These are phyloP conservation scores for Climacteris rufus DNA, from an alignment of 2,113 vertebrate species.

Conservation along the genomic window DNA sequence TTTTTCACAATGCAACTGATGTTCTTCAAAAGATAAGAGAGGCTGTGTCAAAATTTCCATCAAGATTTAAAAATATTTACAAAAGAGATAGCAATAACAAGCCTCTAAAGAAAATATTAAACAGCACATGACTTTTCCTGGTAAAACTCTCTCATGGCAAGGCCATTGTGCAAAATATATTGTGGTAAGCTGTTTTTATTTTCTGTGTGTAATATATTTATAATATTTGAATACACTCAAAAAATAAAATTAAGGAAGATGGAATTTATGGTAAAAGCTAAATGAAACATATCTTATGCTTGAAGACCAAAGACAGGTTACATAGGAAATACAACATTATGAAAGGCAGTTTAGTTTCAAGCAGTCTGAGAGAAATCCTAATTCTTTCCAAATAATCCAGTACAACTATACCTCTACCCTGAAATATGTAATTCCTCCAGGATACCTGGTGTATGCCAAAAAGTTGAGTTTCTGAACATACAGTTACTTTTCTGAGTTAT, in stretches of 20 bases:
- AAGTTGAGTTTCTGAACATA: not conserved
- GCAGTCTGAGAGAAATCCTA: not conserved
- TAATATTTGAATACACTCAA: not conserved
- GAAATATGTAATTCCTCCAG: not conserved
- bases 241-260: not conserved
- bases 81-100: not conserved
- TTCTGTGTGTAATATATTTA: not conserved
- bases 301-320: not conserved
- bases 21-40: not conserved
- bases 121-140: not conserved
- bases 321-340: not conserved
- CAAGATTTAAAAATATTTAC: not conserved
- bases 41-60: not conserved
- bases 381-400: not conserved
- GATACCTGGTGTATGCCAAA: accelerated
- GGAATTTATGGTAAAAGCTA: not conserved
- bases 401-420: not conserved
- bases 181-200: not conserved
- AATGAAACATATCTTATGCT: not conserved
- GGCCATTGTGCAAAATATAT: not conserved
- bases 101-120: not conserved
- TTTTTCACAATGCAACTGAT: not conserved
- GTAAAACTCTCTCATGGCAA: not conserved
- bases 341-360: not conserved
- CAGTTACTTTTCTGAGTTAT: not conserved